Percentiles rank a stretch among this genome's conserved stretches.
Conservation (phyloP, 2,888 invertebrate genomes). For the Dilophus febrilis region DNA sequence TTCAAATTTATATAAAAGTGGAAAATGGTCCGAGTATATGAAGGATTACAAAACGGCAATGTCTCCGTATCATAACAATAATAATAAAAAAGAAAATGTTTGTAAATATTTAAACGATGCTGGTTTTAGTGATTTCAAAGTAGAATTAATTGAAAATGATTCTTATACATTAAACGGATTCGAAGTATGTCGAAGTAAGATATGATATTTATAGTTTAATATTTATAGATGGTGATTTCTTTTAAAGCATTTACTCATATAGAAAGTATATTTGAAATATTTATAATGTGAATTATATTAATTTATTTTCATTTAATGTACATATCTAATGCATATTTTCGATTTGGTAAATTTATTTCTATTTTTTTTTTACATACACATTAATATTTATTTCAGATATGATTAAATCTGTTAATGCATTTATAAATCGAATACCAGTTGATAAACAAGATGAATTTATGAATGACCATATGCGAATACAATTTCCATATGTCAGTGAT, state of each 20-base stretch:
- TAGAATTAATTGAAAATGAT: constrained; percentile 38
- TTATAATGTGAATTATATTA: too few species aligned
- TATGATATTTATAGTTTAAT: constrained; percentile 1
- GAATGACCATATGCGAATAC: constrained; percentile 44
- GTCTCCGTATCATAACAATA: constrained; percentile 46
- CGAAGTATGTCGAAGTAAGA: constrained; percentile 40
- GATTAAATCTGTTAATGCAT: constrained; percentile 51
- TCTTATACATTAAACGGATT: constrained; percentile 41
- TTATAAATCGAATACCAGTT: constrained; percentile 41
- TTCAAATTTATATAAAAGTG: constrained; percentile 36
- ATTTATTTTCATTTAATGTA: too few species aligned
- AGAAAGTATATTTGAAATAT: too few species aligned
- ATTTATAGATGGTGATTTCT: too few species aligned
- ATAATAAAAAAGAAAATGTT: constrained; percentile 39
- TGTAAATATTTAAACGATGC: constrained; percentile 35
- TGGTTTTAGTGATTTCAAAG: constrained; percentile 43
- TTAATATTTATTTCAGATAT: constrained; percentile 35
- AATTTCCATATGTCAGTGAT: too few species aligned
- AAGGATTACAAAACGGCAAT: constrained; percentile 45
- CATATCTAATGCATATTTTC: too few species aligned
- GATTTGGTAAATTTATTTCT: too few species aligned
- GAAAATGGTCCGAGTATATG: constrained; percentile 47
- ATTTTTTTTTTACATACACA: too few species aligned
- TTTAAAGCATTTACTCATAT: too few species aligned
- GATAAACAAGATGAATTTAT: constrained; percentile 41